Percentiles rank a stretch among this genome's conserved stretches.
phyloP scores from a whole-genome alignment of 2,888 invertebrate species.

The Drosophila nr. perissopoda region DNA sequence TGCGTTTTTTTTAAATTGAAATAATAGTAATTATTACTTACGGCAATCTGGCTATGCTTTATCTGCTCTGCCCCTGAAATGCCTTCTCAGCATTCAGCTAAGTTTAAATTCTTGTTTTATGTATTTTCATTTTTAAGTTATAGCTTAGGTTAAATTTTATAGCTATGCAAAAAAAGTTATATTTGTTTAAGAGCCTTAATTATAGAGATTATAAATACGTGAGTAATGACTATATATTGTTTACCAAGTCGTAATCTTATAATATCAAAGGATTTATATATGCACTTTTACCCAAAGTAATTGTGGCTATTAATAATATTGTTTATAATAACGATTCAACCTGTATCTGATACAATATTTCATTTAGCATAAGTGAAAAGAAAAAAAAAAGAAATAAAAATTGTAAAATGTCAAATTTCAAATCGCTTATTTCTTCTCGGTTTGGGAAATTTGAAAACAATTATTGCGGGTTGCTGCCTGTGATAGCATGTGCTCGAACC shows the following conservation, averaged over 20 bases:
- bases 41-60: constrained; percentile 36
- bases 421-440: background rate
- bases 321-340: constrained; percentile 13
- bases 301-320: constrained; percentile 9
- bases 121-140: constrained; percentile 21
- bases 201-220: constrained; percentile 23
- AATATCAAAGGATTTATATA: constrained; percentile 14
- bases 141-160: constrained; percentile 5
- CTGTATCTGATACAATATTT: constrained; percentile 37
- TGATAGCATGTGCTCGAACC: background rate
- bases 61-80: constrained; percentile 18
- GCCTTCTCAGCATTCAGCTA: background rate
- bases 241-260: constrained; percentile 20
- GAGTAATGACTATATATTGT: constrained; percentile 25
- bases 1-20: background rate
- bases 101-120: constrained; percentile 26
- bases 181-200: constrained; percentile 42
- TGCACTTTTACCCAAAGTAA: constrained; percentile 6
- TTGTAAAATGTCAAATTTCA: background rate
- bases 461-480: background rate
- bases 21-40: constrained; percentile 36
- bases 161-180: constrained; percentile 17
- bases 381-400: constrained; percentile 18
- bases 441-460: background rate
- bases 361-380: constrained; percentile 39